A percentile compares a stretch with the other conserved stretches of the same genome.
Evolutionary conservation across 2,888 invertebrate species (phyloP).

Genomic region (Melieria crassipennis): DNA sequence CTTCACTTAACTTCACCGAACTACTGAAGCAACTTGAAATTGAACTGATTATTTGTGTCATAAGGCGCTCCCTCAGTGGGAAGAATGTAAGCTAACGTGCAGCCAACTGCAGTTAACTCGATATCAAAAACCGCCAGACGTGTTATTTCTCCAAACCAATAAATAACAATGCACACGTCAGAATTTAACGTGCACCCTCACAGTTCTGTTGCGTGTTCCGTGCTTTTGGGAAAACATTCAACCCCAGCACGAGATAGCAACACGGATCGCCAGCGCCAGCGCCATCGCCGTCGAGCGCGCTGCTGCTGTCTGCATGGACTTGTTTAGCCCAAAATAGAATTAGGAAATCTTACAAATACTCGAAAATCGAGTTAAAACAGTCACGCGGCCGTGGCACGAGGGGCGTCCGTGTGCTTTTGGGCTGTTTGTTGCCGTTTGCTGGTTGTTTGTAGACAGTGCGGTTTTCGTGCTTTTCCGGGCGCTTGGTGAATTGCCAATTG

Average conservation of each 20-base stretch:
- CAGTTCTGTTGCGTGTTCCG: not conserved
- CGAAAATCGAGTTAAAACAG: slow-evolving; percentile 60
- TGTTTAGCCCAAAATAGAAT: slow-evolving; percentile 54
- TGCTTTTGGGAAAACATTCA: not conserved
- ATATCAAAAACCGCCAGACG: slow-evolving; percentile 17
- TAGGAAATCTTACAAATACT: slow-evolving; percentile 60
- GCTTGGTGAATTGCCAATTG: slow-evolving; percentile 30
- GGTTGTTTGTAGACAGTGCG: slow-evolving; percentile 59
- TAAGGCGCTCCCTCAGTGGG: not conserved
- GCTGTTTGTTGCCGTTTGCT: slow-evolving; percentile 46
- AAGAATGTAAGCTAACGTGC: not conserved
- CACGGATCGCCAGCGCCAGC: slow-evolving; percentile 1
- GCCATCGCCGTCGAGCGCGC: too few species aligned
- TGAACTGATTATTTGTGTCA: too few species aligned
- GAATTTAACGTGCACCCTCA: slow-evolving; percentile 6
- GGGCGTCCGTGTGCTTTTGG: slow-evolving; percentile 50
- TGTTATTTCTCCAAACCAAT: slow-evolving; percentile 40
- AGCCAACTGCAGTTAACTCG: slow-evolving; percentile 18
- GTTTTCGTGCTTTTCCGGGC: slow-evolving; percentile 48
- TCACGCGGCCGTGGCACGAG: slow-evolving; percentile 37
- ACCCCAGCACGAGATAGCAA: slow-evolving; percentile 30
- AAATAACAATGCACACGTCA: slow-evolving; percentile 33
- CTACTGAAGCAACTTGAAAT: too few species aligned
- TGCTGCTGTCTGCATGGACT: slow-evolving; percentile 8
- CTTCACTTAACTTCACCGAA: too few species aligned